Evolutionary conservation across 1,140 invertebrate genomes (phyloP).

Genomic region (Dendroctonus valens): DNA sequence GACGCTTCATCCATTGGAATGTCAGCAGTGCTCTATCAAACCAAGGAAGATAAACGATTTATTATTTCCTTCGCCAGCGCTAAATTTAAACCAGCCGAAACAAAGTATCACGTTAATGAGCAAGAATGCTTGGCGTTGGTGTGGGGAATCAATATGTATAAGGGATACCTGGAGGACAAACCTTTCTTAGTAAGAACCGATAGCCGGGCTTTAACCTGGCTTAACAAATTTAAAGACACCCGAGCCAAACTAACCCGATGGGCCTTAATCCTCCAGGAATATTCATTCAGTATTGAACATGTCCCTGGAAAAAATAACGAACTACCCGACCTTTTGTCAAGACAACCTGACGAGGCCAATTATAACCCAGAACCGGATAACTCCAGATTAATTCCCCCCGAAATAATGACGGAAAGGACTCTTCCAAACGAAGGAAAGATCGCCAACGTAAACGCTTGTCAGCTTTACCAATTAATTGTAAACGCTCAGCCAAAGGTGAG

Average conservation of each 20-base stretch:
- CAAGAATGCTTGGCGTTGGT: slow-evolving; percentile 38
- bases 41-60: background rate
- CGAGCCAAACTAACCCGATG: too few species aligned
- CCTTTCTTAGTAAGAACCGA: slow-evolving; percentile 43
- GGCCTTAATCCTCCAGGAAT: slow-evolving; percentile 42
- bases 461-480: too few species aligned
- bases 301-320: slow-evolving; percentile 38
- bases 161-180: slow-evolving; percentile 42
- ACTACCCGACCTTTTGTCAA: slow-evolving; percentile 36
- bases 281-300: slow-evolving; percentile 38
- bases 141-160: slow-evolving; percentile 44
- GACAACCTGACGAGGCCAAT: slow-evolving; percentile 18
- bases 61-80: slow-evolving; percentile 30
- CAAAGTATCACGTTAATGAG: too few species aligned
- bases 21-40: slow-evolving; percentile 28
- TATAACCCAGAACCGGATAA: too few species aligned
- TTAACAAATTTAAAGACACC: too few species aligned
- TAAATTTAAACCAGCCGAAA: slow-evolving; percentile 16
- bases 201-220: too few species aligned
- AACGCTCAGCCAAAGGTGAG: too few species aligned
- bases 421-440: background rate
- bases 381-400: too few species aligned
- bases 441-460: too few species aligned
- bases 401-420: background rate
- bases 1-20: slow-evolving; percentile 23